A percentile compares a stretch with the other conserved stretches of the same genome.
phyloP scores from a whole-genome alignment of 2,797 vertebrate genomes.

The Nannoperca obscura region DNA sequence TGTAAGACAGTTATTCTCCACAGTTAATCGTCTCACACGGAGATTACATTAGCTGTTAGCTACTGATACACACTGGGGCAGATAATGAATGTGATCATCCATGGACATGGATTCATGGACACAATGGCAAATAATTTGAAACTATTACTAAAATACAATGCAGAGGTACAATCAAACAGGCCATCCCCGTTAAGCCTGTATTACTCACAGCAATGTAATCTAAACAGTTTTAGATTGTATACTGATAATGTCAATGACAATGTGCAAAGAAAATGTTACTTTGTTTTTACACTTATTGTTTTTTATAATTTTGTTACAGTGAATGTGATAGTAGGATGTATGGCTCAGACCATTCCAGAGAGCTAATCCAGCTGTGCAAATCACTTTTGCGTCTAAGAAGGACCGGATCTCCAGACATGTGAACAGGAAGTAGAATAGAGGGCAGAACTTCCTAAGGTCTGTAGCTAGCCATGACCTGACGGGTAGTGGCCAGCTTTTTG shows the following conservation, averaged over 20 bases:
- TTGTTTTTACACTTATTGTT: not conserved
- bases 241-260: not conserved
- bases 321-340: constrained; percentile 25
- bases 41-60: constrained; percentile 58
- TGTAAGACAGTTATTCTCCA: constrained; percentile 49
- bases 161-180: not conserved
- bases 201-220: not conserved
- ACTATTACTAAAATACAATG: constrained; percentile 44
- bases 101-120: constrained; percentile 50
- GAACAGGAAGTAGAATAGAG: constrained; percentile 64
- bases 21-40: constrained; percentile 53
- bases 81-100: constrained; percentile 63
- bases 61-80: constrained; percentile 39
- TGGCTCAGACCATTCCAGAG: constrained; percentile 19
- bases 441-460: constrained; percentile 67
- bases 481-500: constrained; percentile 54
- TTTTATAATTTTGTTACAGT: not conserved
- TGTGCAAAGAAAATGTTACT: not conserved
- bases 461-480: constrained; percentile 36
- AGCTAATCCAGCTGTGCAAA: constrained; percentile 32
- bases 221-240: not conserved
- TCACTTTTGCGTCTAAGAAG: constrained; percentile 17
- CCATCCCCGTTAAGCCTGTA: not conserved
- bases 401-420: constrained; percentile 35
- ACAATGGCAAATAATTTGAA: constrained; percentile 46